Percentiles rank a stretch among this genome's conserved stretches.
Evolutionary conservation across 2,113 vertebrate genomes (phyloP).

Genomic region (Malurus cyaneus): DNA sequence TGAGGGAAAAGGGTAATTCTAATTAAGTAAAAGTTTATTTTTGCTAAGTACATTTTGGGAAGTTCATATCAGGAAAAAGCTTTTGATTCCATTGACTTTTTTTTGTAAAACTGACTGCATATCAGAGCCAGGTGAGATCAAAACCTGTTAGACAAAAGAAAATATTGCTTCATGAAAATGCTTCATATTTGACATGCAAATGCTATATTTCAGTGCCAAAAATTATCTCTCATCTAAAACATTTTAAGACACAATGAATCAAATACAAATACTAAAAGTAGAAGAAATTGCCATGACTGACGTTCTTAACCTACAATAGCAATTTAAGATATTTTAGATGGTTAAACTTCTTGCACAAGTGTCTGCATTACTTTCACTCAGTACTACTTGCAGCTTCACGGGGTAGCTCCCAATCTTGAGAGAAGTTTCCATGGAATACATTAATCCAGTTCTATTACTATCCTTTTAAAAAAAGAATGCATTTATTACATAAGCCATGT

Average conservation of each 20-base stretch:
- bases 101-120: background rate
- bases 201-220: background rate
- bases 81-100: background rate
- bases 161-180: background rate
- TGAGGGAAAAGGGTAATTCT: background rate
- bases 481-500: background rate
- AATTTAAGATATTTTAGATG: slow-evolving; percentile 78
- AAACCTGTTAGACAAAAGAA: background rate
- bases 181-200: background rate
- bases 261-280: background rate
- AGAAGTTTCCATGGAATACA: slow-evolving; percentile 64
- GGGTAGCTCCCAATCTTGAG: slow-evolving; percentile 79
- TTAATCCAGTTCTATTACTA: background rate
- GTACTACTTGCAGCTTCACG: slow-evolving; percentile 76
- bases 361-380: slow-evolving; percentile 75
- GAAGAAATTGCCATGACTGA: background rate
- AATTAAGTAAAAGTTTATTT: background rate
- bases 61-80: background rate
- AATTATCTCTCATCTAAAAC: background rate
- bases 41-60: background rate
- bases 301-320: slow-evolving; percentile 81
- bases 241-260: background rate
- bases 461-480: background rate
- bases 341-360: slow-evolving; percentile 76
- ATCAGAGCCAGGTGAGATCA: background rate